Conservation (phyloP, 2,797 vertebrate genomes). For the Anguilla anguilla region DNA sequence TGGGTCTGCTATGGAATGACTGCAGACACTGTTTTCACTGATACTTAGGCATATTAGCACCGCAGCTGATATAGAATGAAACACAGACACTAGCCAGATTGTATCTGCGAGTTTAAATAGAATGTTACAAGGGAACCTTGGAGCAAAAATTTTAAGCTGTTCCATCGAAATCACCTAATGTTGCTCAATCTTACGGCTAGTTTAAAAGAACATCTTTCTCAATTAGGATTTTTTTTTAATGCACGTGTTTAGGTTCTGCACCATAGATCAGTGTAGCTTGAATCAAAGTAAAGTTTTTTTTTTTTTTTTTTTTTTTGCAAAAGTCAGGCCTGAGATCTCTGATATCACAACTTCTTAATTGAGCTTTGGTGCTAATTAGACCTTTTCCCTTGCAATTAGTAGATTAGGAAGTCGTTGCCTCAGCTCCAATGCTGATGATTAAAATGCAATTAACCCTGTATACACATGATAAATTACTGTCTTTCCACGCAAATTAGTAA, state of each 20-base stretch:
- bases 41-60: background rate
- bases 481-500: background rate
- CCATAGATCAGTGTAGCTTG: background rate
- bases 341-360: constrained; percentile 13
- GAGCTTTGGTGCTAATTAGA: constrained; percentile 7
- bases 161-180: background rate
- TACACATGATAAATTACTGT: background rate
- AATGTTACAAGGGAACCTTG: background rate
- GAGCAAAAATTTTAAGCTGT: background rate
- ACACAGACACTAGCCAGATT: background rate
- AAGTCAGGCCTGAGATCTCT: background rate
- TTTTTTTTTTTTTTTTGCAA: background rate
- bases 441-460: background rate
- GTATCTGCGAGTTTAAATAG: background rate
- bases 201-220: background rate
- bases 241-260: background rate
- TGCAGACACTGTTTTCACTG: background rate
- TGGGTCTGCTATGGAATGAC: background rate
- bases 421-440: background rate
- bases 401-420: constrained; percentile 6
- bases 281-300: background rate
- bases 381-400: background rate
- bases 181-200: background rate
- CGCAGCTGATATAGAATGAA: background rate
- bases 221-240: background rate